These are phyloP conservation scores for Aegithalos caudatus DNA, from an alignment of 2,113 vertebrate genomes.

Conservation along the genomic window DNA sequence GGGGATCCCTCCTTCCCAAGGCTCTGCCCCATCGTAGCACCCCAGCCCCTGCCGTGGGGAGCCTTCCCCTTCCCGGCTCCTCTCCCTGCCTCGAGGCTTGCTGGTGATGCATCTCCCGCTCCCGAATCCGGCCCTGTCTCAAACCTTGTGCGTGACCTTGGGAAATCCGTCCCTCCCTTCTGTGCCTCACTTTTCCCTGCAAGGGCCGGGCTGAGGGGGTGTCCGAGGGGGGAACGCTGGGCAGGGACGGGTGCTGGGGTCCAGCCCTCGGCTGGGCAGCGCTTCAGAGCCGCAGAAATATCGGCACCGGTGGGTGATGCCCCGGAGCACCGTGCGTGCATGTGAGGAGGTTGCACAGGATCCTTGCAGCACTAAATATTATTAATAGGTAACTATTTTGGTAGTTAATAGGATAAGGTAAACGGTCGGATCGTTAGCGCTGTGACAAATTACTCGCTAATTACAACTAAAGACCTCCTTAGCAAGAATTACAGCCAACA, in stretches of 20 bases:
- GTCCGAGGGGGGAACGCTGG: not conserved
- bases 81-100: accelerated
- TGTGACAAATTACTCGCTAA: slow-evolving; percentile 35
- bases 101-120: not conserved
- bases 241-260: not conserved
- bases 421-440: not conserved
- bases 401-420: slow-evolving; percentile 16
- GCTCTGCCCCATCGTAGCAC: not conserved
- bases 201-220: not conserved
- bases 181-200: not conserved
- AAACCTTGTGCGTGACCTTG: slow-evolving; percentile 49
- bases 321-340: not conserved
- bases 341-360: not conserved
- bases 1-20: not conserved
- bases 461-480: slow-evolving; percentile 34
- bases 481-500: not conserved
- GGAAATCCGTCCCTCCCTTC: not conserved
- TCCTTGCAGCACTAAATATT: not conserved
- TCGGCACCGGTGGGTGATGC: accelerated
- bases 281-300: not conserved
- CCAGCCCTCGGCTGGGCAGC: not conserved
- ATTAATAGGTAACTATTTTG: slow-evolving; percentile 39
- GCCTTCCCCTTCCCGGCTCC: not conserved
- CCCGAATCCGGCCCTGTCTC: not conserved
- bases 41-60: not conserved